Percentiles rank a stretch among this genome's conserved stretches.
phyloP scores from a whole-genome alignment of 2,888 invertebrate genomes.

The Bembecia ichneumoniformis region DNA sequence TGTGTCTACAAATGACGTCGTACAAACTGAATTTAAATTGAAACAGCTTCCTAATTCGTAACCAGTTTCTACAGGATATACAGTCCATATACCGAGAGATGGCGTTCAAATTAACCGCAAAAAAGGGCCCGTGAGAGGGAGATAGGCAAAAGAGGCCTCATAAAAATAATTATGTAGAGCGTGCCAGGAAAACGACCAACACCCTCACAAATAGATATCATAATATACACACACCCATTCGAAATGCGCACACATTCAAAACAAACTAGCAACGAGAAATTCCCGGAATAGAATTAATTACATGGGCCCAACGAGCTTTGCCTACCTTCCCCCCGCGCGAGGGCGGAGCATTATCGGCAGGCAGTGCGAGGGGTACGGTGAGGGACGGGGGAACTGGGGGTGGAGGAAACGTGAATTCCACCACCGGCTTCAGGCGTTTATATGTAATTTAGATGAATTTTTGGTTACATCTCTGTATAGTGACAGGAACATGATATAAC shows the following conservation, averaged over 20 bases:
- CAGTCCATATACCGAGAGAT: too few relatives aligned
- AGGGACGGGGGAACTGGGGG: conserved; percentile 18
- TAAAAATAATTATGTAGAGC: background rate
- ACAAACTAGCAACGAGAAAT: conserved; percentile 13
- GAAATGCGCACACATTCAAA: conserved; percentile 8
- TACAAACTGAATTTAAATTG: too few relatives aligned
- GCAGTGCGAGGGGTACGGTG: conserved; percentile 5
- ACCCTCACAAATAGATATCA: conserved; percentile 4
- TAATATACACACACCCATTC: conserved; percentile 10
- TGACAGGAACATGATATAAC: too few relatives aligned
- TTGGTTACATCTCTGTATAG: background rate
- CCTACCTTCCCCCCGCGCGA: conserved; percentile 2
- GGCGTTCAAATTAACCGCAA: too few relatives aligned
- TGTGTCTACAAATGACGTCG: too few relatives aligned
- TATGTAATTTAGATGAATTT: background rate
- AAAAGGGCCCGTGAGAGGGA: too few relatives aligned
- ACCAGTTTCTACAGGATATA: too few relatives aligned
- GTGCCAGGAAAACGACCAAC: conserved; percentile 3
- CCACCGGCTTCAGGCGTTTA: conserved; percentile 17
- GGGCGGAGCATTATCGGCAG: conserved; percentile 10
- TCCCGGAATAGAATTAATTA: conserved; percentile 47
- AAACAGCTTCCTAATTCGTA: too few relatives aligned
- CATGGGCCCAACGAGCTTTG: conserved; percentile 12
- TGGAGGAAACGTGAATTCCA: conserved; percentile 6
- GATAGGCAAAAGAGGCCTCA: background rate